Evolutionary conservation across 2,888 invertebrate genomes (phyloP).

Genomic region (Ctenicera cuprea): DNA sequence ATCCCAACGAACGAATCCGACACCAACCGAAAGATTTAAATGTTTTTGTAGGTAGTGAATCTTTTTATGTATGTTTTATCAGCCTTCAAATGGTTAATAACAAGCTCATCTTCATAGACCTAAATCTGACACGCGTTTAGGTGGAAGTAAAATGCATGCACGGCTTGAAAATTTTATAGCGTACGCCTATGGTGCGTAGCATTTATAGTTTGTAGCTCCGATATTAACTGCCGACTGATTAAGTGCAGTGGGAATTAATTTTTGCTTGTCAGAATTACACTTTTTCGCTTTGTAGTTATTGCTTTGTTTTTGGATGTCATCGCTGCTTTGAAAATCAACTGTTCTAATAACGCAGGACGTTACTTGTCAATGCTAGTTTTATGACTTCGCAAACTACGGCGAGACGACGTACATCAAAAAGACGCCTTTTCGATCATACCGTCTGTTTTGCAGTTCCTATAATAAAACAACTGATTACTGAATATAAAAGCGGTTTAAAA

Average conservation of each 20-base stretch:
- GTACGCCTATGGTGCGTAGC: background rate
- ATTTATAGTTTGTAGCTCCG: background rate
- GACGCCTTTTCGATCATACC: too few species aligned
- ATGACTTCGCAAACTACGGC: too few species aligned
- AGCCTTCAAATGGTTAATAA: conserved; percentile 28
- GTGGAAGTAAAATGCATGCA: too few species aligned
- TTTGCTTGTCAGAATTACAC: background rate
- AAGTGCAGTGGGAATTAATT: background rate
- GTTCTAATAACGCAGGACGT: background rate
- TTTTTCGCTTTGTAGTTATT: background rate
- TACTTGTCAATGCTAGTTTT: too few species aligned
- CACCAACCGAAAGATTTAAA: conserved; percentile 35
- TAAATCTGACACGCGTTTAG: too few species aligned
- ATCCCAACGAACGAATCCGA: conserved; percentile 34
- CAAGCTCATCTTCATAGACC: background rate
- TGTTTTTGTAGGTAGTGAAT: conserved; percentile 34
- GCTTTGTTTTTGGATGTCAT: background rate
- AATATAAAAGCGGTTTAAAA: too few species aligned
- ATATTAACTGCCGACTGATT: background rate
- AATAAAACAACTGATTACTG: too few species aligned
- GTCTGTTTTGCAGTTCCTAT: too few species aligned
- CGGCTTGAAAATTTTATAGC: background rate
- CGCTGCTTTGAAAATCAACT: background rate
- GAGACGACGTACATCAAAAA: too few species aligned
- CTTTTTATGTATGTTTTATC: conserved; percentile 33